phyloP scores from a whole-genome alignment of 2,888 invertebrate genomes.

The Stramonita haemastoma region DNA sequence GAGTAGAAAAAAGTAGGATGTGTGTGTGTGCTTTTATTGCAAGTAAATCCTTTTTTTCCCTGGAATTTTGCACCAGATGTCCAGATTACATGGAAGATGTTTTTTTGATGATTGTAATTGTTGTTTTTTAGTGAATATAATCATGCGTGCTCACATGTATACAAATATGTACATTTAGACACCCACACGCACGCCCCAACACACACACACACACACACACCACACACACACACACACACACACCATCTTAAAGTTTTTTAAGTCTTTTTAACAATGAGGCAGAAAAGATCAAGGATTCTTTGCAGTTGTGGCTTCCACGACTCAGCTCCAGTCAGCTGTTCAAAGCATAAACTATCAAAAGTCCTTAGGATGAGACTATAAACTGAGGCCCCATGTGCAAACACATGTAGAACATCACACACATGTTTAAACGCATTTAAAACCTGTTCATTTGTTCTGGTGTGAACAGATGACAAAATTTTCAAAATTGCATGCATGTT shows the following conservation, averaged over 20 bases:
- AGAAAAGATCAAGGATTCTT: no score
- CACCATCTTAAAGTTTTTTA: neutral
- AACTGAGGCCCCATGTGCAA: no score
- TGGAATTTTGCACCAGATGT: neutral
- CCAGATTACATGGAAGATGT: neutral
- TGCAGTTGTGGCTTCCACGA: no score
- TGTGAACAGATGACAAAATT: no score
- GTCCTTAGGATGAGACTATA: neutral
- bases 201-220: neutral
- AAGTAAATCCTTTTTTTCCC: neutral
- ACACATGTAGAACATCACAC: no score
- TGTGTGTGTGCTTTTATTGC: neutral
- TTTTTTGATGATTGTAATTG: neutral
- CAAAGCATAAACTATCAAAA: neutral
- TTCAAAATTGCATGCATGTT: no score
- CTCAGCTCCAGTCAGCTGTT: neutral
- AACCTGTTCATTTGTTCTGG: no score
- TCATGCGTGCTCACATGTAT: neutral
- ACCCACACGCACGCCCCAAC: conserved; percentile 2
- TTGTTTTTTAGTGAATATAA: neutral
- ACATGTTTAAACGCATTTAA: no score
- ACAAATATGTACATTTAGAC: neutral
- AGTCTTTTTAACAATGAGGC: neutral
- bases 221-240: neutral
- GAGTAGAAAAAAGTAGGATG: neutral